Evolutionary conservation across 2,888 invertebrate genomes (phyloP).

Genomic region (Holacanthella duospinosa): DNA sequence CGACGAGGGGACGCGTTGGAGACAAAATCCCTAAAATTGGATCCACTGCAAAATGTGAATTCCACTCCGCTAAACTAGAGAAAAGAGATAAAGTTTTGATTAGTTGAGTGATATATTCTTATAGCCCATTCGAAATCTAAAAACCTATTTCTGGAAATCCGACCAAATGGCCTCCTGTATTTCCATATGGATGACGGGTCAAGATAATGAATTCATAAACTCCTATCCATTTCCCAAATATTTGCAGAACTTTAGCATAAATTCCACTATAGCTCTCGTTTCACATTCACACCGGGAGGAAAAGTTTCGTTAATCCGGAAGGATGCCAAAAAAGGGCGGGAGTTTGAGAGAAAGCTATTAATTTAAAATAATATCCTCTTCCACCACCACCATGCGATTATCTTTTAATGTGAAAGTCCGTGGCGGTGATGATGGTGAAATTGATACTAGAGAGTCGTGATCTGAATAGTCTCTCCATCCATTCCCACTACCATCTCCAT

Average conservation of each 20-base stretch:
- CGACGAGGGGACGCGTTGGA: slow-evolving; percentile 64
- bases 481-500: too few species aligned
- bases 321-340: background rate
- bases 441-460: background rate
- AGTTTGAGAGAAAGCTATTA: background rate
- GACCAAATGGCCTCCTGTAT: too few species aligned
- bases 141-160: too few species aligned
- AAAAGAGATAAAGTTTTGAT: slow-evolving; percentile 11
- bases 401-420: background rate
- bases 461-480: too few species aligned
- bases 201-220: background rate
- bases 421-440: background rate
- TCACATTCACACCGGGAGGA: too few species aligned
- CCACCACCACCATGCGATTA: background rate
- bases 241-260: too few species aligned
- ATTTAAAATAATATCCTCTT: background rate
- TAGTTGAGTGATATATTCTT: background rate
- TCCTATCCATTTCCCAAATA: too few species aligned
- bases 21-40: slow-evolving; percentile 82
- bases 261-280: too few species aligned
- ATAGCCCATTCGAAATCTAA: background rate
- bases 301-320: background rate
- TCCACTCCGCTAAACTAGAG: slow-evolving; percentile 59
- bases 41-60: slow-evolving; percentile 81
- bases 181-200: background rate